Evolutionary conservation across 2,797 vertebrate species (phyloP).

Genomic region (Muscicapa comitata): DNA sequence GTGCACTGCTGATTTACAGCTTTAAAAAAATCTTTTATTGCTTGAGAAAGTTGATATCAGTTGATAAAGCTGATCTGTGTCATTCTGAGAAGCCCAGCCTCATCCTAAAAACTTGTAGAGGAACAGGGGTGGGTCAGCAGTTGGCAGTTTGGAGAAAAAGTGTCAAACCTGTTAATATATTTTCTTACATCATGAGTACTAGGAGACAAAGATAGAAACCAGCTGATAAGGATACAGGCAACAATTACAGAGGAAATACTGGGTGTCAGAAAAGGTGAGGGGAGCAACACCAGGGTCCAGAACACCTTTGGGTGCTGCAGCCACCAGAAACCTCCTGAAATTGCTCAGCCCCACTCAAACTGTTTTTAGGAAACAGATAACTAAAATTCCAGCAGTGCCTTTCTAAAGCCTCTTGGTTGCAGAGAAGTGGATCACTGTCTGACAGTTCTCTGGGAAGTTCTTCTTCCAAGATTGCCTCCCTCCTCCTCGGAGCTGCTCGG

Average conservation of each 20-base stretch:
- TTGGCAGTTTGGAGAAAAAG: background rate
- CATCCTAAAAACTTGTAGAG: background rate
- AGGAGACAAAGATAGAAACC: background rate
- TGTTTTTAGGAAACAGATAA: background rate
- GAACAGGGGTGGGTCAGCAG: background rate
- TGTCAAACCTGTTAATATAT: background rate
- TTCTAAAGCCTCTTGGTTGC: background rate
- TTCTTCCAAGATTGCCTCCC: background rate
- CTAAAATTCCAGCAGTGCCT: background rate
- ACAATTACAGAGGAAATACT: background rate
- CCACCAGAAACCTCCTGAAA: background rate
- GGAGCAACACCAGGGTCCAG: background rate
- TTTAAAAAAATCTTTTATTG: background rate
- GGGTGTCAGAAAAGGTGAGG: background rate
- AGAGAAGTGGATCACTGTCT: background rate
- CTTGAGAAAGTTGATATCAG: background rate
- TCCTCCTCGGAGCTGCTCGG: rapidly evolving
- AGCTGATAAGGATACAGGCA: background rate
- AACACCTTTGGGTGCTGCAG: background rate
- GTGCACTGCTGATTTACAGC: background rate
- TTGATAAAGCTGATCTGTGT: background rate
- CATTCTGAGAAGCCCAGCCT: background rate
- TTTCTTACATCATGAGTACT: background rate
- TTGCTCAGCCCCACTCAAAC: rapidly evolving
- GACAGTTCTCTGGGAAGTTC: rapidly evolving